Conservation (phyloP, 2,797 vertebrate species). For the Morelia viridis region DNA sequence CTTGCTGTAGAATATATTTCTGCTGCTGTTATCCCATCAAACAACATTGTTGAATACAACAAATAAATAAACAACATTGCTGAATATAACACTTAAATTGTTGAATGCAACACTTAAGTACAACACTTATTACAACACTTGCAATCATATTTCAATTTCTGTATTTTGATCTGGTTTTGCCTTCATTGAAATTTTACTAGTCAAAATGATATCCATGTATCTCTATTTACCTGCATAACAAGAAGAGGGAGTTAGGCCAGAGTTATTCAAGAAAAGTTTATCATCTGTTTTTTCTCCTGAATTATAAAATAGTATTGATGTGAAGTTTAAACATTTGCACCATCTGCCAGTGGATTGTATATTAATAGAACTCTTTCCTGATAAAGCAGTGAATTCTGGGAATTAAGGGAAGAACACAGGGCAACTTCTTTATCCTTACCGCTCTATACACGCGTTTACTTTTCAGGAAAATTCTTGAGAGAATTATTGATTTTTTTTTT, state of each 20-base stretch:
- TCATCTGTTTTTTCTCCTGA: background rate
- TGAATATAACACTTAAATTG: background rate
- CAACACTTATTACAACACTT: background rate
- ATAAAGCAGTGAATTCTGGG: background rate
- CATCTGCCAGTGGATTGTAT: background rate
- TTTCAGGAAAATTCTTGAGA: background rate
- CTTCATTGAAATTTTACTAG: background rate
- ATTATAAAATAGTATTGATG: background rate
- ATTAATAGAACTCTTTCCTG: background rate
- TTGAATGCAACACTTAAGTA: background rate
- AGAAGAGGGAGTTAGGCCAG: background rate
- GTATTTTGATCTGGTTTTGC: background rate
- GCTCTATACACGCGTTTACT: background rate
- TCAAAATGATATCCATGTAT: conserved; percentile 1
- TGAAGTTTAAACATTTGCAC: background rate
- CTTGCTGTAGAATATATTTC: conserved; percentile 20
- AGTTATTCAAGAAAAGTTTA: background rate
- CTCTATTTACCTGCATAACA: conserved; percentile 3
- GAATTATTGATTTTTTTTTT: background rate
- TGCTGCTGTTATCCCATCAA: conserved; percentile 19
- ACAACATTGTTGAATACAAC: conserved; percentile 2
- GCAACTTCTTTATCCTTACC: background rate
- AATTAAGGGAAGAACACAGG: background rate
- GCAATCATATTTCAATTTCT: conserved; percentile 22
- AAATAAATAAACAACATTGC: background rate